phyloP scores from a whole-genome alignment of 2,113 vertebrate genomes.

The Poeciliopsis retropinna region DNA sequence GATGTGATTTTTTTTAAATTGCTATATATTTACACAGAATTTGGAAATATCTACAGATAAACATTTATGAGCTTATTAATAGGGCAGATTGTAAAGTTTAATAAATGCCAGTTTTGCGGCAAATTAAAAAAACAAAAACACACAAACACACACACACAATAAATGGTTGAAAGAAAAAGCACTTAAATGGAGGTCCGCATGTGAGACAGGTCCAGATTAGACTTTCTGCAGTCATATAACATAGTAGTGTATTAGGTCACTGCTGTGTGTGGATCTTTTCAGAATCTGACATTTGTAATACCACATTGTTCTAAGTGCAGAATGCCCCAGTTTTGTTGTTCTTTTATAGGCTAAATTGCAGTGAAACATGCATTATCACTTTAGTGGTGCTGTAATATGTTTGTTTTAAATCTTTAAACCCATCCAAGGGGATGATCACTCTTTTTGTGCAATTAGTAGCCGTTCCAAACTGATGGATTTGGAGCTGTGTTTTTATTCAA shows the following conservation, averaged over 20 bases:
- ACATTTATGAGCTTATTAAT: conserved; percentile 13
- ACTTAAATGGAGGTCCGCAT: conserved; percentile 25
- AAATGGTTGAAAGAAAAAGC: conserved; percentile 30
- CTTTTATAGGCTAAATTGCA: conserved; percentile 75
- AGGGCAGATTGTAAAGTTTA: conserved; percentile 29
- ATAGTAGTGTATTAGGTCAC: conserved; percentile 53
- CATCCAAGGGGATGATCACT: conserved; percentile 78
- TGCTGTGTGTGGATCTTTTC: conserved; percentile 29
- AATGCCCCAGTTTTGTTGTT: conserved; percentile 68
- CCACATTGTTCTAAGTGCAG: conserved; percentile 72
- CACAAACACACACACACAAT: not conserved
- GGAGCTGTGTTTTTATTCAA: conserved; percentile 75
- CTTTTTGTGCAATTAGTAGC: conserved; percentile 80
- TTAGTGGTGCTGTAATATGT: conserved; percentile 76
- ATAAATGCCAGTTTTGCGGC: conserved; percentile 4
- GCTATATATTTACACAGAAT: conserved; percentile 17
- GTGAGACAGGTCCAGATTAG: conserved; percentile 13
- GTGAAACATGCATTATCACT: conserved; percentile 78
- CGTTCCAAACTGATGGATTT: conserved; percentile 76
- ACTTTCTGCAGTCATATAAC: conserved; percentile 29
- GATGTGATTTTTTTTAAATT: not conserved
- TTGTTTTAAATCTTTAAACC: conserved; percentile 79
- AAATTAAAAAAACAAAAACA: conserved; percentile 17
- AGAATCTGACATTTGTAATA: conserved; percentile 48
- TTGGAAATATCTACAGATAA: conserved; percentile 25